Base-by-base conservation (phyloP, 2,113 vertebrate species). In the Numida meleagris region DNA sequence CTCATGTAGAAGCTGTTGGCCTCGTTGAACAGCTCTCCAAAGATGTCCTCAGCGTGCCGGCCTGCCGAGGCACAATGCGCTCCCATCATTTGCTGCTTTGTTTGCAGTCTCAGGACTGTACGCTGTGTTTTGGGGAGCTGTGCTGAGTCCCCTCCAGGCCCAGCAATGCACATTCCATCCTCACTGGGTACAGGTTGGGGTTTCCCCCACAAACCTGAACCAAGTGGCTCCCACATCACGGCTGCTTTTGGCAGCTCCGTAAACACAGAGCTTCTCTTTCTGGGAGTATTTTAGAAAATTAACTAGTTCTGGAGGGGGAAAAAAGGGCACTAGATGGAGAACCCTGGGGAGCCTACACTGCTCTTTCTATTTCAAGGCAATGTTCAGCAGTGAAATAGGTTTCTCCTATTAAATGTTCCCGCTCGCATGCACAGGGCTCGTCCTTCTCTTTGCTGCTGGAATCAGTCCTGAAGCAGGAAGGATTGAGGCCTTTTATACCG, bases 1-100 rank as follows among this genome's bases (percentile, higher is more conserved):
- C 99, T 93, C 98, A 99, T 96, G 97, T 99, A 99, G 98, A 99
- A 99, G 70, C 98, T 98, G 97, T 99, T 99, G 91, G 99, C 99
- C 96, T 99, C 99, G 0, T 99, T 99, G 93, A 99, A 99, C n/a
- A 99, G 98, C 92, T 99, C 99, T 0, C 98, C 98, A 1, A 99
- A 99, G 75, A 99, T 98, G 96, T 99, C 99, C 96, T 99, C 99
- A 0, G 99, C 99, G 9, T 99, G 99, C 57, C 98, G 97, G 96
- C 99, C 99, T 95, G 90, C 14, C 21, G 11, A 67, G 90, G 68
- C 93, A 21, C 79, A 80, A 12, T 0, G 0, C 2, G 0, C 9
- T 1, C 42, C 65, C 0, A 27, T 83, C 88, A 92, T 57, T 11
- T 33, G 31, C 31, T 33, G 40, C 57, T 34, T 59, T 34, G 33